Evolutionary conservation across 2,888 invertebrate species (phyloP).

Genomic region (Caenorhabditis sp.): DNA sequence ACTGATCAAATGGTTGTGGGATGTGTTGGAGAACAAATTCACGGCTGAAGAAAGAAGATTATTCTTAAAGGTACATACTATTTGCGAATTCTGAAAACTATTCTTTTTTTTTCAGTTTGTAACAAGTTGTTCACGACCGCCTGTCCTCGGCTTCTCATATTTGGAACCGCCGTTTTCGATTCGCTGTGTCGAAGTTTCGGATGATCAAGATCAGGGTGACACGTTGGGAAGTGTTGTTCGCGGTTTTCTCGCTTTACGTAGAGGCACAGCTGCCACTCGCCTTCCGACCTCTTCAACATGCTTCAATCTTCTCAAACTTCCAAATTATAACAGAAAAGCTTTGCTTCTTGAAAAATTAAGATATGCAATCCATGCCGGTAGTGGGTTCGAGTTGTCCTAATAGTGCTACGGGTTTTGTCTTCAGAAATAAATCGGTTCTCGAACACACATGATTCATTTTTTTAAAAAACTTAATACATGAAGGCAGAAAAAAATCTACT

Average conservation of each 20-base stretch:
- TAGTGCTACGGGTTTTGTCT: neutral
- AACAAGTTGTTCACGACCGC: conserved; percentile 95
- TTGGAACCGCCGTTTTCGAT: conserved; percentile 94
- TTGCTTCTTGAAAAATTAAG: conserved; percentile 92
- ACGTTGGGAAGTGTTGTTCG: conserved; percentile 89
- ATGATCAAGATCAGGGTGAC: conserved; percentile 80
- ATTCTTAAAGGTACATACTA: conserved; percentile 80
- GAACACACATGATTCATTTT: neutral
- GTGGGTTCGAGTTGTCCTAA: conserved; percentile 87
- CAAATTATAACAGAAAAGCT: conserved; percentile 95
- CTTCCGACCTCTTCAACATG: conserved; percentile 84
- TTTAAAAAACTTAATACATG: neutral
- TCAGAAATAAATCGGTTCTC: neutral
- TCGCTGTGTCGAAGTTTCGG: conserved; percentile 97
- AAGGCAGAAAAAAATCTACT: neutral
- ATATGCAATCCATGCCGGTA: conserved; percentile 95
- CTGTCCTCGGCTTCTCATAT: conserved; percentile 93
- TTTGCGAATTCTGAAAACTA: neutral
- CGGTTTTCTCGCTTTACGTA: conserved; percentile 95
- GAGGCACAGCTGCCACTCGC: conserved; percentile 82
- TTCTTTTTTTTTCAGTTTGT: conserved; percentile 83
- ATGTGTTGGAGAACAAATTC: conserved; percentile 93
- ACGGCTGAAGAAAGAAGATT: conserved; percentile 87
- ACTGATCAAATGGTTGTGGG: conserved; percentile 98
- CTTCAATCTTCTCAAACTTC: conserved; percentile 95